A percentile compares a stretch with the other conserved stretches of the same genome.
Evolutionary conservation across 2,888 invertebrate species (phyloP).

Genomic region (Caenorhabditis sp.): DNA sequence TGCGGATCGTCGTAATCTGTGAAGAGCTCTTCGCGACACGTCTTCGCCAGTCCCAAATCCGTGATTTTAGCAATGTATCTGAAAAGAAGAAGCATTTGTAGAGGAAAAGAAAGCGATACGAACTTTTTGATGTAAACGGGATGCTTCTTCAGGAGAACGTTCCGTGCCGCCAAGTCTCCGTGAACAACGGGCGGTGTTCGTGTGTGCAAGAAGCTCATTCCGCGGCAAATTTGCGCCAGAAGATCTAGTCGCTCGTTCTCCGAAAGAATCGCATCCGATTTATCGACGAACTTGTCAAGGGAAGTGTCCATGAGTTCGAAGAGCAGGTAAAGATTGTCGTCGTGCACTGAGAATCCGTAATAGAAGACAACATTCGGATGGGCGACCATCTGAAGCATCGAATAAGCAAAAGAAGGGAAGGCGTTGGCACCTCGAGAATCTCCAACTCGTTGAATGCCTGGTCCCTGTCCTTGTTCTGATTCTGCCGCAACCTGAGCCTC

Average conservation of each 20-base stretch:
- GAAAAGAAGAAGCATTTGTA: too few species aligned
- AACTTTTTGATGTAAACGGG: slow-evolving; percentile 56
- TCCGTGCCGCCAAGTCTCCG: slow-evolving; percentile 97
- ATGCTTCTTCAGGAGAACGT: slow-evolving; percentile 91
- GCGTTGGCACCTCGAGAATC: slow-evolving; percentile 54
- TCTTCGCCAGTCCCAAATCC: slow-evolving; percentile 68
- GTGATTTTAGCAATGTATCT: slow-evolving; percentile 65
- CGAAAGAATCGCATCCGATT: slow-evolving; percentile 36
- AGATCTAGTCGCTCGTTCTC: slow-evolving; percentile 61
- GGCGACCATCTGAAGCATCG: slow-evolving; percentile 45
- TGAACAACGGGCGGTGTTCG: slow-evolving; percentile 98
- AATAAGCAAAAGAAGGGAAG: too few species aligned
- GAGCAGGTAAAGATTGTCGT: slow-evolving; percentile 43
- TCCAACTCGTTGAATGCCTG: slow-evolving; percentile 59
- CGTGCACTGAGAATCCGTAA: slow-evolving; percentile 52
- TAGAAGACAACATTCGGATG: slow-evolving; percentile 65
- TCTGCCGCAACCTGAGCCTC: slow-evolving; percentile 25
- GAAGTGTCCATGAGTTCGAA: slow-evolving; percentile 62
- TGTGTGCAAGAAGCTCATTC: slow-evolving; percentile 97
- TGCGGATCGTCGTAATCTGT: slow-evolving; percentile 61
- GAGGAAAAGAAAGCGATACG: too few species aligned
- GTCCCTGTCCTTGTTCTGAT: slow-evolving; percentile 36
- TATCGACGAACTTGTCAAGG: slow-evolving; percentile 59
- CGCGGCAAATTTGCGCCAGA: slow-evolving; percentile 63
- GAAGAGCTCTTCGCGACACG: slow-evolving; percentile 51